phyloP scores from a whole-genome alignment of 2,888 invertebrate species.

The Orthosia incerta region DNA sequence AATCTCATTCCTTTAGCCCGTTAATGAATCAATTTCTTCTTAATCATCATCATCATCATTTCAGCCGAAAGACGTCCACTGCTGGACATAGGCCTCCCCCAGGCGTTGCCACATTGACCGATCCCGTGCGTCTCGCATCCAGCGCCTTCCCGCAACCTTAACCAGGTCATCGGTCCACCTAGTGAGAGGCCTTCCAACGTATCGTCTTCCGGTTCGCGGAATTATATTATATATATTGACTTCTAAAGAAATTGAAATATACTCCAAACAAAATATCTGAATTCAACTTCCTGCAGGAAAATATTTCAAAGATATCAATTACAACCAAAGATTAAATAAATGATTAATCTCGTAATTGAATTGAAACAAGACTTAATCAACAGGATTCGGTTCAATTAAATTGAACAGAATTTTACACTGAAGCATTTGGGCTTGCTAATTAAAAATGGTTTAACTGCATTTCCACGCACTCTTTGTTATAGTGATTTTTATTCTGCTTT shows the following conservation, averaged over 20 bases:
- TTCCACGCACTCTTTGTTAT: neutral
- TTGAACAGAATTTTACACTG: slow-evolving; percentile 10
- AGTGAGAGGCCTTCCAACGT: no score
- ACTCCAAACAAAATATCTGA: neutral
- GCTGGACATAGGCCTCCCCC: no score
- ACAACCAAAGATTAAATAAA: slow-evolving; percentile 34
- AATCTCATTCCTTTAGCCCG: no score
- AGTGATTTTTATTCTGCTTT: slow-evolving; percentile 3
- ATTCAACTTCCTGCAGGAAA: neutral
- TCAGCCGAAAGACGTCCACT: no score
- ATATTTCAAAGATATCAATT: slow-evolving; percentile 12
- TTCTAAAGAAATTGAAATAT: neutral
- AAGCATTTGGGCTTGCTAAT: slow-evolving; percentile 25
- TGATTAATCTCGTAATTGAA: slow-evolving; percentile 34
- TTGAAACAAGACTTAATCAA: slow-evolving; percentile 36
- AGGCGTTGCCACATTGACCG: no score
- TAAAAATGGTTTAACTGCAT: slow-evolving; percentile 19
- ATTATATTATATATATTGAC: no score
- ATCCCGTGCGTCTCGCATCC: no score
- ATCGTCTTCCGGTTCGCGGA: no score
- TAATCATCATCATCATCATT: no score
- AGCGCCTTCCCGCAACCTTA: no score
- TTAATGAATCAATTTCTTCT: neutral
- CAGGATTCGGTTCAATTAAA: slow-evolving; percentile 14
- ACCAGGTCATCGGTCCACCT: no score